phyloP scores from a whole-genome alignment of 1,140 invertebrate species.

The Diabrotica undecimpunctata region DNA sequence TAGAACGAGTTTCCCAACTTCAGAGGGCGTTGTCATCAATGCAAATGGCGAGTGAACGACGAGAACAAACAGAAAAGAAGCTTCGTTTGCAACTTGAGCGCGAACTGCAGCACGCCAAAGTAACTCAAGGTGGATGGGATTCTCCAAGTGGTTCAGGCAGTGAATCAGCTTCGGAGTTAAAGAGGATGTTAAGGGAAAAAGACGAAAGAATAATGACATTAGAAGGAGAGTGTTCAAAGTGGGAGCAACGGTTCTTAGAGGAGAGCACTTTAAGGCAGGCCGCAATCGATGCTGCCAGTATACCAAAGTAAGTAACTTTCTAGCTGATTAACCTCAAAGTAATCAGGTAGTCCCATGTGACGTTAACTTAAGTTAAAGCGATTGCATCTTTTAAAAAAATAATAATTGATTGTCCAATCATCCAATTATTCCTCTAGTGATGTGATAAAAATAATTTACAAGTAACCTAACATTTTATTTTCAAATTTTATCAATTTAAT shows the following conservation, averaged over 20 bases:
- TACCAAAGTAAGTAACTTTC: conserved; percentile 75
- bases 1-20: conserved; percentile 77
- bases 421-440: too few species aligned
- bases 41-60: conserved; percentile 76
- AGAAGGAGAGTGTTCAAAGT: conserved; percentile 79
- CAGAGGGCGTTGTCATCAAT: conserved; percentile 79
- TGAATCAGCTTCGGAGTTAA: conserved; percentile 62
- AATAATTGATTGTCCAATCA: too few species aligned
- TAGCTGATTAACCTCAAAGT: too few species aligned
- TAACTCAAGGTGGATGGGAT: conserved; percentile 39
- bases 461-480: too few species aligned
- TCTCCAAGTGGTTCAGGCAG: conserved; percentile 47
- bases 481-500: too few species aligned
- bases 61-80: conserved; percentile 80
- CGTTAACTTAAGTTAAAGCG: too few species aligned
- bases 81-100: conserved; percentile 74
- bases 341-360: too few species aligned
- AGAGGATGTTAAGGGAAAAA: conserved; percentile 65
- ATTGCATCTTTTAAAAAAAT: too few species aligned
- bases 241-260: conserved; percentile 84
- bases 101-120: conserved; percentile 65
- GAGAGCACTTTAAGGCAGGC: conserved; percentile 80
- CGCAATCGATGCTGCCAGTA: conserved; percentile 78
- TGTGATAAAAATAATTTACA: too few species aligned
- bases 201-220: conserved; percentile 78